Conservation (phyloP, 1,140 invertebrate genomes). For the Palaemon carinicauda region DNA sequence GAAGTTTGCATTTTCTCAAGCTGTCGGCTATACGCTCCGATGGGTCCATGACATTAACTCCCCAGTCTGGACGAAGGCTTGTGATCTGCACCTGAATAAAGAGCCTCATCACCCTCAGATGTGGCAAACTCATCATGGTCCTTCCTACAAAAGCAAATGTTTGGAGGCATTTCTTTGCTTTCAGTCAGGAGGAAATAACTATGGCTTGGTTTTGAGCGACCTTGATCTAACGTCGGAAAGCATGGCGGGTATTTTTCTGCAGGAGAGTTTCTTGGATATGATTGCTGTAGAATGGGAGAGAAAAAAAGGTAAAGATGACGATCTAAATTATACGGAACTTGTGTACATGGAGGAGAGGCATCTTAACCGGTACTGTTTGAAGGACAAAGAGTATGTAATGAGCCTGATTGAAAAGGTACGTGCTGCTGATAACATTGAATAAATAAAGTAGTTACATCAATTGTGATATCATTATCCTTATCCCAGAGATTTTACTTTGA, state of each 20-base stretch:
- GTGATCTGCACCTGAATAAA: slow-evolving; percentile 13
- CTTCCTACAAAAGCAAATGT: not conserved
- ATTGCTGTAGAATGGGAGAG: slow-evolving; percentile 33
- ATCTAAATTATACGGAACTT: slow-evolving; percentile 7
- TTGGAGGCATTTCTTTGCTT: slow-evolving; percentile 24
- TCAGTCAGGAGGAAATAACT: not conserved
- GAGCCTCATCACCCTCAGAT: slow-evolving; percentile 44
- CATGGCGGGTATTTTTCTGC: slow-evolving; percentile 24
- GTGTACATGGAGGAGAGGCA: slow-evolving; percentile 22
- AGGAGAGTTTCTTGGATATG: slow-evolving; percentile 37
- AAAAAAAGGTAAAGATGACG: not conserved
- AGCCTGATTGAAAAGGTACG: not conserved
- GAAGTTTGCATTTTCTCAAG: slow-evolving; percentile 34
- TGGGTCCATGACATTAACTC: slow-evolving; percentile 24
- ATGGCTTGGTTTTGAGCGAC: not conserved
- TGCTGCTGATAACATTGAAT: too few relatives aligned
- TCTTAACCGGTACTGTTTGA: not conserved
- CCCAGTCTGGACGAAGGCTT: slow-evolving; percentile 23
- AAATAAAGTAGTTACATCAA: too few relatives aligned
- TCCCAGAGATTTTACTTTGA: too few relatives aligned
- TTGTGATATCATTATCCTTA: too few relatives aligned
- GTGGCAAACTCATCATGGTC: slow-evolving; percentile 10
- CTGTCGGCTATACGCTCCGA: slow-evolving; percentile 31
- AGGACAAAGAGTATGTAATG: not conserved
- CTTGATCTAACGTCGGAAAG: slow-evolving; percentile 19